Evolutionary conservation across 2,888 invertebrate species (phyloP).

Genomic region (Conchocele bisecta): DNA sequence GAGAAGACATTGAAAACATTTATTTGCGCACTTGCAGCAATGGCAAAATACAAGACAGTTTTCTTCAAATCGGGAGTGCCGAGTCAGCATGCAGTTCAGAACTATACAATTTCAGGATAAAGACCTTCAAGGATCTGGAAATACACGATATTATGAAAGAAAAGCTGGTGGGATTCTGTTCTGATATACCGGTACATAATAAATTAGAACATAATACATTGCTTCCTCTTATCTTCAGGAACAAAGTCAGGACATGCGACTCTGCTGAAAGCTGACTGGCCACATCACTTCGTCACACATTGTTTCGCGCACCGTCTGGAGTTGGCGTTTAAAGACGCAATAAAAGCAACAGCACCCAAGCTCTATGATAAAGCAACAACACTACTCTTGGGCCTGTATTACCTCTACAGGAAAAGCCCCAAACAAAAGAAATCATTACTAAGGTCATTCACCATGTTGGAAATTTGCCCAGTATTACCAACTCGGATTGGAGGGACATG

Average conservation of each 20-base stretch:
- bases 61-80: constrained; percentile 8
- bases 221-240: constrained; percentile 31
- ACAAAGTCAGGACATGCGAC: constrained; percentile 31
- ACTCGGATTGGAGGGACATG: constrained; percentile 25
- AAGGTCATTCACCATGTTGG: not conserved
- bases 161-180: constrained; percentile 20
- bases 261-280: constrained; percentile 16
- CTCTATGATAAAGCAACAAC: constrained; percentile 34
- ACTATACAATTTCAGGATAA: not conserved
- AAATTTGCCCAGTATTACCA: constrained; percentile 4
- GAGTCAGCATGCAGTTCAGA: not conserved
- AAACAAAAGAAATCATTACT: constrained; percentile 20
- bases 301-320: constrained; percentile 37
- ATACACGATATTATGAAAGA: not conserved
- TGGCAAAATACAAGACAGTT: constrained; percentile 6
- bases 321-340: constrained; percentile 38
- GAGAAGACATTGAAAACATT: constrained; percentile 7
- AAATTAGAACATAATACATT: constrained; percentile 9
- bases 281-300: constrained; percentile 14
- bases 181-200: constrained; percentile 21
- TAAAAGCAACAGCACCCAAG: constrained; percentile 9
- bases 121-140: not conserved
- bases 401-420: constrained; percentile 24
- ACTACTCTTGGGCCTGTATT: constrained; percentile 30
- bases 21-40: not conserved